Conservation (phyloP, 2,888 invertebrate genomes). For the Monopis laevigella region DNA sequence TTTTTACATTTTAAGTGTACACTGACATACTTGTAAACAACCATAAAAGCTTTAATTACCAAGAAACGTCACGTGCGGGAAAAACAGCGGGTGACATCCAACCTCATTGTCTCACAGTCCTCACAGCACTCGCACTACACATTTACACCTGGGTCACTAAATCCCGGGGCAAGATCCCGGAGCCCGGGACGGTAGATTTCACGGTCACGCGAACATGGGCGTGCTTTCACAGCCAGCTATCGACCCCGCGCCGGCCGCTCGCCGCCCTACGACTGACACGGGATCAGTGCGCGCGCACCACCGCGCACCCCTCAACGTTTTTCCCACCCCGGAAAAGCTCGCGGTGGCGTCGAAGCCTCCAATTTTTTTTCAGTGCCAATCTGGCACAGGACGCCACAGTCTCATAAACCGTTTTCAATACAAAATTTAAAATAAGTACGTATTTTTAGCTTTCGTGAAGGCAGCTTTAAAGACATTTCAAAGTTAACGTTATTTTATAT, state of each 20-base stretch:
- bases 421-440: too few species aligned
- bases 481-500: too few species aligned
- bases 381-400: too few species aligned
- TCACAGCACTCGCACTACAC: constrained; percentile 7
- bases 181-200: constrained; percentile 13
- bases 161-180: constrained; percentile 4
- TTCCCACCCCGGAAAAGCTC: constrained; percentile 29
- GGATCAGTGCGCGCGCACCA: constrained; percentile 50
- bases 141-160: background rate
- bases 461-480: too few species aligned
- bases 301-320: constrained; percentile 30
- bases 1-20: too few species aligned
- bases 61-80: background rate
- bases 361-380: too few species aligned
- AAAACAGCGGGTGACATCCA: background rate
- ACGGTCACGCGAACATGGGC: constrained; percentile 11
- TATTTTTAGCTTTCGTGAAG: too few species aligned
- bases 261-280: constrained; percentile 55
- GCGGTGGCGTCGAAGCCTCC: constrained; percentile 13
- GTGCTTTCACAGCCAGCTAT: constrained; percentile 29
- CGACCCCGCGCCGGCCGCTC: constrained; percentile 59
- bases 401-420: too few species aligned
- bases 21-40: too few species aligned
- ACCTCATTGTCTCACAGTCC: background rate
- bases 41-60: too few species aligned